Percentiles rank a stretch among this genome's conserved stretches.
Conservation (phyloP, 2,888 invertebrate species). For the Campoplex nolae region DNA sequence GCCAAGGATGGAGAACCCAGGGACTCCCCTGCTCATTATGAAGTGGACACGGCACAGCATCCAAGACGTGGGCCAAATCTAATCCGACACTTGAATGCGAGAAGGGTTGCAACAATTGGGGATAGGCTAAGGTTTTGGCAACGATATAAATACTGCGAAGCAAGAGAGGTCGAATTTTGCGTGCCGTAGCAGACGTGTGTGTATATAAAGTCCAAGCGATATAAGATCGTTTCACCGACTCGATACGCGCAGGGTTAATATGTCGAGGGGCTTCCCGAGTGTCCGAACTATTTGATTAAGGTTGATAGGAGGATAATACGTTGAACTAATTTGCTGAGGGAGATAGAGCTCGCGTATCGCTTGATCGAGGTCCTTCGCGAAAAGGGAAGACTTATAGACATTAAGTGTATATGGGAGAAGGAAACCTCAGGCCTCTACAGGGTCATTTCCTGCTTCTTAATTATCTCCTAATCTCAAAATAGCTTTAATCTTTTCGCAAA, state of each 20-base stretch:
- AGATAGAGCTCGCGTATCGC: constrained; percentile 46
- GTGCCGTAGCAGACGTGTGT: constrained; percentile 41
- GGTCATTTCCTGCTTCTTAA: constrained; percentile 34
- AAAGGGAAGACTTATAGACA: constrained; percentile 4
- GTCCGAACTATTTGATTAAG: constrained; percentile 71
- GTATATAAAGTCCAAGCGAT: constrained; percentile 50
- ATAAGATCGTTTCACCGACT: constrained; percentile 67
- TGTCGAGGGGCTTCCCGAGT: constrained; percentile 51
- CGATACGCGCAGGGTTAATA: constrained; percentile 66
- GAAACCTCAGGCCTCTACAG: neutral
- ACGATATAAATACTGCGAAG: constrained; percentile 31
- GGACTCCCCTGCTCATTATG: constrained; percentile 77
- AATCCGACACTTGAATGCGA: constrained; percentile 77
- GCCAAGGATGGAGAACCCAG: constrained; percentile 60
- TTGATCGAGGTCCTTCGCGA: constrained; percentile 53
- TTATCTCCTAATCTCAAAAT: constrained; percentile 52
- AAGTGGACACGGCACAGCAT: constrained; percentile 76
- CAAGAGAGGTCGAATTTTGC: constrained; percentile 56
- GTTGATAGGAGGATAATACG: constrained; percentile 70
- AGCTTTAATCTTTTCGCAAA: neutral
- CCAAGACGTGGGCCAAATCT: constrained; percentile 78
- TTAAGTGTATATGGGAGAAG: constrained; percentile 10
- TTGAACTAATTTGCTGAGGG: constrained; percentile 69
- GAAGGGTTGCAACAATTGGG: constrained; percentile 69
- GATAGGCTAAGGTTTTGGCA: constrained; percentile 40